Percentiles rank a stretch among this genome's conserved stretches.
Conservation (phyloP, 2,888 invertebrate genomes). For the Himalopsyche kuldschensis region DNA sequence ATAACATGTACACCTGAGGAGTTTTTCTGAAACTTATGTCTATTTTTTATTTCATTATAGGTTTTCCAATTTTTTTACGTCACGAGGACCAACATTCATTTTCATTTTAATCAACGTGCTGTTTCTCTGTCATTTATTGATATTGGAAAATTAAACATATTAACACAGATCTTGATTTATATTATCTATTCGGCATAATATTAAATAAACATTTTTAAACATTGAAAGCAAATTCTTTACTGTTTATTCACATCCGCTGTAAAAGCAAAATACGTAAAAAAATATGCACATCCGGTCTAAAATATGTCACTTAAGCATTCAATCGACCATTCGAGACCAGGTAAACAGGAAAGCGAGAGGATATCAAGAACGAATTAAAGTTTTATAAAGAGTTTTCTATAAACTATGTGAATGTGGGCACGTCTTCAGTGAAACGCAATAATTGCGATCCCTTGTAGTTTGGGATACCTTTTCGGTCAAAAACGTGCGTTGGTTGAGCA, state of each 20-base stretch:
- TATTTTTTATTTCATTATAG: too few species aligned
- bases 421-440: constrained; percentile 28
- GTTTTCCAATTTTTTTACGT: too few species aligned
- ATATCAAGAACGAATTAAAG: constrained; percentile 25
- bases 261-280: background rate
- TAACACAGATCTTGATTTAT: too few species aligned
- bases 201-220: too few species aligned
- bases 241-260: background rate
- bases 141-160: too few species aligned
- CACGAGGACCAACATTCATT: too few species aligned
- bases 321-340: background rate
- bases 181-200: too few species aligned
- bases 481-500: constrained; percentile 29
- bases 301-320: background rate
- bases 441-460: constrained; percentile 37
- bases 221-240: too few species aligned
- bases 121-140: too few species aligned
- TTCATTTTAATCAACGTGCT: too few species aligned
- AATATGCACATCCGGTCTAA: background rate
- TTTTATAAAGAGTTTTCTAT: constrained; percentile 25
- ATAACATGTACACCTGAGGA: too few species aligned
- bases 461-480: constrained; percentile 25
- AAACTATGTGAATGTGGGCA: constrained; percentile 23
- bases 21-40: too few species aligned
- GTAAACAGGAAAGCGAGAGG: background rate